These are phyloP conservation scores for Amitus sp. DNA, from an alignment of 2,888 invertebrate species.

Conservation along the genomic window DNA sequence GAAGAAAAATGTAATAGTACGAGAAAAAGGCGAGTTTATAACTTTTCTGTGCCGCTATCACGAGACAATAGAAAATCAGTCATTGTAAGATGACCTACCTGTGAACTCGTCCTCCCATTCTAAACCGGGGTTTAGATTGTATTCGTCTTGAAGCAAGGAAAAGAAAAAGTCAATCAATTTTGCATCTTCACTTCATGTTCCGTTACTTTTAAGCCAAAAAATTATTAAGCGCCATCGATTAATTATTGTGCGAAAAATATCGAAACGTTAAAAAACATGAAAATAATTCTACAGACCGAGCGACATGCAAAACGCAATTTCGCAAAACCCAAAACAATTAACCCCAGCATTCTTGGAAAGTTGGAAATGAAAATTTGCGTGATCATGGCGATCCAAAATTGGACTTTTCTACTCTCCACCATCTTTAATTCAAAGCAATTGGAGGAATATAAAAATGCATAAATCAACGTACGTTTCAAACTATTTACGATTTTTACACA, in stretches of 20 bases:
- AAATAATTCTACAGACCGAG: background rate
- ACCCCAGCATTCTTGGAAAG: background rate
- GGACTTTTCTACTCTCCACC: slow-evolving; percentile 26
- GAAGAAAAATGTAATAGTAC: no score
- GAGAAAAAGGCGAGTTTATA: background rate
- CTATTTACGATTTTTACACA: no score
- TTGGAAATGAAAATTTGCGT: no score
- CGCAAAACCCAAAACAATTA: background rate
- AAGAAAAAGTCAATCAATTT: slow-evolving; percentile 68
- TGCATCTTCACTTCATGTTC: slow-evolving; percentile 55
- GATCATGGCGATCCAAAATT: no score
- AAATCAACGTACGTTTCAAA: no score
- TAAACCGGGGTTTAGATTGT: slow-evolving; percentile 99
- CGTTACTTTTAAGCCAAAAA: slow-evolving; percentile 22
- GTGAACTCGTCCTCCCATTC: slow-evolving; percentile 99
- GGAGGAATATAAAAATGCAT: no score
- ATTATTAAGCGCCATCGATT: no score
- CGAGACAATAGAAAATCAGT: slow-evolving; percentile 24
- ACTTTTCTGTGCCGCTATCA: slow-evolving; percentile 12
- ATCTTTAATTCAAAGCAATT: no score
- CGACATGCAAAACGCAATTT: background rate
- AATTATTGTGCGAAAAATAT: background rate
- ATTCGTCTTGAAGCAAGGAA: slow-evolving; percentile 91
- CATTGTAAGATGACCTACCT: slow-evolving; percentile 82
- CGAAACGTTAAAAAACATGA: background rate